Conservation (phyloP, 2,888 invertebrate species). For the Nudaria mundana region DNA sequence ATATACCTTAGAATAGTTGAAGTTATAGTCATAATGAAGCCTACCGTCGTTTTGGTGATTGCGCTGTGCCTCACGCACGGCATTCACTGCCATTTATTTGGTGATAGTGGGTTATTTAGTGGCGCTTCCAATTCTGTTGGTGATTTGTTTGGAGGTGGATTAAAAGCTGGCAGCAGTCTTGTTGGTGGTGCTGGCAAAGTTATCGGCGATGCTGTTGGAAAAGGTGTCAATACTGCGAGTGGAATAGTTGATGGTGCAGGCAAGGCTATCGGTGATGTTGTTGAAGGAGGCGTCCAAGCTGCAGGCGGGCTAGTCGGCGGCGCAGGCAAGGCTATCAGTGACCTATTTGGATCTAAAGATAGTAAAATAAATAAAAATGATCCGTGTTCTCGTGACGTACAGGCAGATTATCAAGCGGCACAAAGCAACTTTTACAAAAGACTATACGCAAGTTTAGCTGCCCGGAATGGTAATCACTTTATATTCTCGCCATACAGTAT, state of each 20-base stretch:
- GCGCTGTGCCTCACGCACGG: conserved; percentile 15
- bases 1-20: no score
- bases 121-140: background rate
- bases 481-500: conserved; percentile 33
- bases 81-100: conserved; percentile 2
- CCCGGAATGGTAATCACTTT: conserved; percentile 24
- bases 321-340: background rate
- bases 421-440: conserved; percentile 10
- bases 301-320: no score
- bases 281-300: no score
- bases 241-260: conserved; percentile 1
- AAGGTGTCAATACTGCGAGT: no score
- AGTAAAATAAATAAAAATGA: background rate
- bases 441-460: conserved; percentile 18
- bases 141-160: no score
- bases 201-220: background rate
- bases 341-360: conserved; percentile 5
- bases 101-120: background rate
- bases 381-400: conserved; percentile 11
- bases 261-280: conserved; percentile 2
- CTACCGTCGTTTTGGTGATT: background rate
- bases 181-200: background rate
- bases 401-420: conserved; percentile 13
- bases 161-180: no score
- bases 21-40: conserved; percentile 9